These are phyloP conservation scores for Glaucomys volans DNA, from an alignment of 2,113 vertebrate species.

Conservation along the genomic window DNA sequence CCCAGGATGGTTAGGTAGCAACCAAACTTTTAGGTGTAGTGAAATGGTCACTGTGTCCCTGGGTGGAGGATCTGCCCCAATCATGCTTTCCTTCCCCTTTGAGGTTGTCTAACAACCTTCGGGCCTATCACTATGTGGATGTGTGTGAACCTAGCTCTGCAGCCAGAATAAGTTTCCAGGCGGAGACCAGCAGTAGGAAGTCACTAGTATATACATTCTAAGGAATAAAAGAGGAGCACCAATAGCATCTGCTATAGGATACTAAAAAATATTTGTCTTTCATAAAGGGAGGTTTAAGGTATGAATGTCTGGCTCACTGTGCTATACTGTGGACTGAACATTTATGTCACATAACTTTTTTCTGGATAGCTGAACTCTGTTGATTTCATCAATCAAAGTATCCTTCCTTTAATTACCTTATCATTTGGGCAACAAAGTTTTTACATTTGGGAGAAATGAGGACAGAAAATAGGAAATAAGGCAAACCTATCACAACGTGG, in stretches of 20 bases:
- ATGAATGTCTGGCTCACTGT: background rate
- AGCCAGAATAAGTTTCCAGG: background rate
- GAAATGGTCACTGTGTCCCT: background rate
- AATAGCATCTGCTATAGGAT: background rate
- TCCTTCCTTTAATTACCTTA: background rate
- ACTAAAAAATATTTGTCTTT: background rate
- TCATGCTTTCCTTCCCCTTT: too few relatives aligned
- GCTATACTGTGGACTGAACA: background rate
- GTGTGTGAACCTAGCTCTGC: background rate
- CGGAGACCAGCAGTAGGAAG: background rate
- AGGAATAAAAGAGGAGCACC: too few relatives aligned
- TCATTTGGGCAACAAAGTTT: background rate
- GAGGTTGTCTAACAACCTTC: background rate
- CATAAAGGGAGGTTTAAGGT: background rate
- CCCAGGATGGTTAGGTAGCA: background rate
- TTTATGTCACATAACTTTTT: background rate
- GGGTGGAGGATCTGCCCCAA: background rate
- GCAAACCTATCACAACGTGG: background rate
- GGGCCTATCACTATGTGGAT: background rate
- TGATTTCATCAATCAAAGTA: background rate
- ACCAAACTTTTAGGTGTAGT: background rate
- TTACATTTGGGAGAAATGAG: background rate
- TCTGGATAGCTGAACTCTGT: background rate
- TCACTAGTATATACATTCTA: background rate
- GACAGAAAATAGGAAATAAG: slow-evolving; percentile 43